Percentiles rank a stretch among this genome's conserved stretches.
phyloP scores from a whole-genome alignment of 1,140 invertebrate species.

The Pemphigus obesinymphae region DNA sequence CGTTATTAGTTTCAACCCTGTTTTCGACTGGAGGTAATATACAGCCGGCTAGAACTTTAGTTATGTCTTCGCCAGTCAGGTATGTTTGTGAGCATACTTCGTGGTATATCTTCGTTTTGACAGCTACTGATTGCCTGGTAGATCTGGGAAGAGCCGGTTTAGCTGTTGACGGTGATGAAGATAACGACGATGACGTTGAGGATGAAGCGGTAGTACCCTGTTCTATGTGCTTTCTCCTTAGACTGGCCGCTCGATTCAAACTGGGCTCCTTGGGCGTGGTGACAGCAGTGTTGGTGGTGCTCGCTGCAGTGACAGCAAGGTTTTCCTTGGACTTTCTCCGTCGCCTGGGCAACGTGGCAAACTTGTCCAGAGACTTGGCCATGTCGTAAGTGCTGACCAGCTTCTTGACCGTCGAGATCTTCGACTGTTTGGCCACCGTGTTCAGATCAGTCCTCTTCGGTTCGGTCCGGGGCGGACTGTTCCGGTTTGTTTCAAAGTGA shows the following conservation, averaged over 20 bases:
- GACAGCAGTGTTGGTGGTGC: background rate
- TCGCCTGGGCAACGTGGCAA: slow-evolving; percentile 70
- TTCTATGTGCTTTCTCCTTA: slow-evolving; percentile 47
- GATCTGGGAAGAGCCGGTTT: slow-evolving; percentile 56
- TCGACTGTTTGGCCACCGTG: slow-evolving; percentile 21
- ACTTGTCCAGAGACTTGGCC: slow-evolving; percentile 59
- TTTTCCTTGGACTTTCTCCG: slow-evolving; percentile 49
- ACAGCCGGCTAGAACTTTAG: slow-evolving; percentile 63
- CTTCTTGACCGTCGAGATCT: slow-evolving; percentile 40
- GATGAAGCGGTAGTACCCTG: slow-evolving; percentile 45
- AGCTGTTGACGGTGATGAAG: slow-evolving; percentile 47
- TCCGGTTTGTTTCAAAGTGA: background rate
- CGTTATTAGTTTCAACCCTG: slow-evolving; percentile 44
- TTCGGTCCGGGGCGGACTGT: background rate
- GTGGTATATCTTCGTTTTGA: slow-evolving; percentile 69
- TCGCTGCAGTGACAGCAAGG: background rate
- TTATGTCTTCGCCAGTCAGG: slow-evolving; percentile 64
- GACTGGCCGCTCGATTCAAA: slow-evolving; percentile 47
- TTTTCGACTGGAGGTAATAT: slow-evolving; percentile 38
- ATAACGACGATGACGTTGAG: slow-evolving; percentile 51
- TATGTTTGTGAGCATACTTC: slow-evolving; percentile 71
- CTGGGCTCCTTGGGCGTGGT: slow-evolving; percentile 51
- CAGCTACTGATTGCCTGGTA: slow-evolving; percentile 49
- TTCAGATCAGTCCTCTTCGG: slow-evolving; percentile 2
- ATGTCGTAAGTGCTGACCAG: slow-evolving; percentile 52